These are phyloP conservation scores for Phoenicopterus ruber DNA, from an alignment of 2,113 vertebrate species.

Conservation along the genomic window DNA sequence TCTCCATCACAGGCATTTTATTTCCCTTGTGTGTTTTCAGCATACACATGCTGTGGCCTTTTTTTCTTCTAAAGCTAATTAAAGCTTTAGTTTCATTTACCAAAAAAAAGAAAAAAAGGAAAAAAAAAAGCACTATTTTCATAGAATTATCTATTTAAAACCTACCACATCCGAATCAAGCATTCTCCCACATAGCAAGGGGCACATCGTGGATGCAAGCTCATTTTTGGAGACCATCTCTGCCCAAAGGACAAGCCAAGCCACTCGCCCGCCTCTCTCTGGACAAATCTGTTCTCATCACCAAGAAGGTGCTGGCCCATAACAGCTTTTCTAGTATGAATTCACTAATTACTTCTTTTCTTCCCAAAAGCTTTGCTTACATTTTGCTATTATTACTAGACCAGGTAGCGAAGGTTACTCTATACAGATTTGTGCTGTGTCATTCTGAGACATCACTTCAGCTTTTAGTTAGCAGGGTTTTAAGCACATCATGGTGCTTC, in stretches of 20 bases:
- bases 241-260: neutral
- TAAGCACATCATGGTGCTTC: neutral
- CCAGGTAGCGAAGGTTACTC: neutral
- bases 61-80: neutral
- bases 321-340: neutral
- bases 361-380: neutral
- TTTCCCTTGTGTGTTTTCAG: neutral
- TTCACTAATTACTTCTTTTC: neutral
- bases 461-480: neutral
- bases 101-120: neutral
- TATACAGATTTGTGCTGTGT: neutral
- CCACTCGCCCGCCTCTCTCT: neutral
- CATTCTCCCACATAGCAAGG: neutral
- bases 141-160: neutral
- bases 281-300: neutral
- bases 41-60: neutral
- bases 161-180: neutral
- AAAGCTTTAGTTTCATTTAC: neutral
- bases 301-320: neutral
- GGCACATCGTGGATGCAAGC: neutral
- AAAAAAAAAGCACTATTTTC: neutral
- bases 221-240: neutral
- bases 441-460: neutral
- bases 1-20: neutral
- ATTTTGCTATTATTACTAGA: neutral